Evolutionary conservation across 2,113 vertebrate genomes (phyloP).

Genomic region (Dicerorhinus sumatrensis): DNA sequence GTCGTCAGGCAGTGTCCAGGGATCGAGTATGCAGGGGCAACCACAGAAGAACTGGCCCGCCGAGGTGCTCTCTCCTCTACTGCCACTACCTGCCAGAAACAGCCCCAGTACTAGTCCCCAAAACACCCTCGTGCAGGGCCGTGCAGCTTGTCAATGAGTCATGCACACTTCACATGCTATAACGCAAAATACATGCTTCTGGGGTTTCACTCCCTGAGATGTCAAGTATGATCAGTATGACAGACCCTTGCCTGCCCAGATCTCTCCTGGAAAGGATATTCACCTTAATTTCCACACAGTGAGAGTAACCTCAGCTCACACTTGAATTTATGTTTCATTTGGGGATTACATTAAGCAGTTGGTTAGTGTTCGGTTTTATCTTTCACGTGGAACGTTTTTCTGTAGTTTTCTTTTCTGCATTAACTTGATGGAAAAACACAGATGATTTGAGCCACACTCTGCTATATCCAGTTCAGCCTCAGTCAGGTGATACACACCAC

Average conservation of each 20-base stretch:
- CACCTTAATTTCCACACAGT: background rate
- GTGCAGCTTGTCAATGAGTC: background rate
- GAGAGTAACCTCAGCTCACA: background rate
- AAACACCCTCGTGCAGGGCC: background rate
- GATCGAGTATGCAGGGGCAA: rapidly evolving
- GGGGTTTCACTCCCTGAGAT: conserved; percentile 18
- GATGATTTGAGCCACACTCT: background rate
- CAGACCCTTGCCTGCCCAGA: background rate
- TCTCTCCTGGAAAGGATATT: background rate
- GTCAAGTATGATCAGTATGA: background rate
- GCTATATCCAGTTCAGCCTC: background rate
- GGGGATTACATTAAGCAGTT: conserved; percentile 42
- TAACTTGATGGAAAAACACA: background rate
- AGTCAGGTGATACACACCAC: background rate
- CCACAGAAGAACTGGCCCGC: background rate
- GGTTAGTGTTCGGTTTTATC: conserved; percentile 18
- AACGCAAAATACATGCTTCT: background rate
- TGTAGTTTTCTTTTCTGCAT: conserved; percentile 48
- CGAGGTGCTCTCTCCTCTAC: background rate
- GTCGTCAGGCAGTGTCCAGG: background rate
- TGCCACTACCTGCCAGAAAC: background rate
- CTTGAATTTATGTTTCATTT: conserved; percentile 23
- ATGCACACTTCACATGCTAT: background rate
- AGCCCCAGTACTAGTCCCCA: background rate
- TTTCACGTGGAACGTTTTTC: conserved; percentile 14